A percentile compares a stretch with the other conserved stretches of the same genome.
phyloP scores from a whole-genome alignment of 1,140 invertebrate species.

The Tetramorium alpestre region DNA sequence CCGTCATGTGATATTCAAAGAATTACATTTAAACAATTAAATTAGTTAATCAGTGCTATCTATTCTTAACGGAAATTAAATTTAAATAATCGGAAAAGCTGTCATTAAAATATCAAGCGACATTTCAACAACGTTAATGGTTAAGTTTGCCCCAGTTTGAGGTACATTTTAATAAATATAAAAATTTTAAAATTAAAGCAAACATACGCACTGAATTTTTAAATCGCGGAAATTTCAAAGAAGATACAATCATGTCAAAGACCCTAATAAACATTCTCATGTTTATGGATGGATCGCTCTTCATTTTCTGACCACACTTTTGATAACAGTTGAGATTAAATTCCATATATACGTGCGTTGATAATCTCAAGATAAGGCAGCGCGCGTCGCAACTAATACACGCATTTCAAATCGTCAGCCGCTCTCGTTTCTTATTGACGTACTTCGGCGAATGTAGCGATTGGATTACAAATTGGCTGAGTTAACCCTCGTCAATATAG shows the following conservation, averaged over 20 bases:
- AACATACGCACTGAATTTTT: neutral
- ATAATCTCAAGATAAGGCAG: slow-evolving; percentile 50
- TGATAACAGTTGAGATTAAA: slow-evolving; percentile 34
- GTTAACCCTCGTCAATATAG: slow-evolving; percentile 42
- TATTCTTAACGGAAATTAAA: neutral
- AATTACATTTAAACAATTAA: slow-evolving; percentile 30
- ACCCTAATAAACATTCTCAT: neutral
- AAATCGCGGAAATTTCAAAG: neutral
- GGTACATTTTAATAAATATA: neutral
- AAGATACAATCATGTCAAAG: neutral
- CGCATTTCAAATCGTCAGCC: slow-evolving; percentile 5
- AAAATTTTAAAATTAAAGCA: neutral
- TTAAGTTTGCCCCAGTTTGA: neutral
- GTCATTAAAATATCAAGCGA: slow-evolving; percentile 15
- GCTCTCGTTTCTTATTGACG: slow-evolving; percentile 30
- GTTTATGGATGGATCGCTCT: neutral
- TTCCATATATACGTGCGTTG: slow-evolving; percentile 10
- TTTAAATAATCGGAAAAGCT: neutral
- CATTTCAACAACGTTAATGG: neutral
- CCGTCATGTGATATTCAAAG: neutral
- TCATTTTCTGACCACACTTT: neutral
- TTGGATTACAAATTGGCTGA: slow-evolving; percentile 49
- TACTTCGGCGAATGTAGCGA: slow-evolving; percentile 33
- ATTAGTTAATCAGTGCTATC: neutral
- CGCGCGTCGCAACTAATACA: neutral